These are phyloP conservation scores for Nebria brevicollis DNA, from an alignment of 2,888 invertebrate genomes.

Conservation along the genomic window DNA sequence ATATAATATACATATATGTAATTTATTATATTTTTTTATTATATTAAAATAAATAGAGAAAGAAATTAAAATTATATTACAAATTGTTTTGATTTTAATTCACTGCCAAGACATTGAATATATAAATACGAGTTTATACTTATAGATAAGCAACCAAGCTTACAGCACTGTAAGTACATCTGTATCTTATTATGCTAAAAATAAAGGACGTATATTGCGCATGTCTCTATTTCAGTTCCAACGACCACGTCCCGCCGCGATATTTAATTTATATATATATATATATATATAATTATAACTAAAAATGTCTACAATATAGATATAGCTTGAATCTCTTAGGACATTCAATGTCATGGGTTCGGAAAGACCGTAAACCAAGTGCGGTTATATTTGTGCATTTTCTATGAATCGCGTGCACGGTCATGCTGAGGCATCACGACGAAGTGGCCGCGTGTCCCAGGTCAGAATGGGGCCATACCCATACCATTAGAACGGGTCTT, in stretches of 20 bases:
- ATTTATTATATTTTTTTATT: no score
- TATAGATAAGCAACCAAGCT: neutral
- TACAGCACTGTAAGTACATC: neutral
- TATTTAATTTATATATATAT: no score
- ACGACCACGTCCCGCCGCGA: no score
- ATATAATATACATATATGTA: no score
- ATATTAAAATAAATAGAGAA: no score
- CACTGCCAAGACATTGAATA: no score
- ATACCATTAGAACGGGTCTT: neutral
- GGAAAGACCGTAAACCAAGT: neutral
- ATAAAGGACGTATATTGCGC: neutral
- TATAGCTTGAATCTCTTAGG: neutral
- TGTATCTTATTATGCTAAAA: neutral
- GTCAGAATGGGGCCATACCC: constrained; percentile 2
- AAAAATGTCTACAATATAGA: neutral
- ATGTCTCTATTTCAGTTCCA: no score
- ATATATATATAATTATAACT: no score
- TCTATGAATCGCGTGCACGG: neutral
- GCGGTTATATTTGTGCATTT: neutral
- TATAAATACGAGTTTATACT: neutral
- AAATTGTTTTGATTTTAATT: no score
- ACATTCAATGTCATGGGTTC: neutral
- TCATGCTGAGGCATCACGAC: neutral
- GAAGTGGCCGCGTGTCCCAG: constrained; percentile 4
- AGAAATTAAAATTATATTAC: no score